Evolutionary conservation across 2,888 invertebrate genomes (phyloP).

Genomic region (Parnassius mnemosyne): DNA sequence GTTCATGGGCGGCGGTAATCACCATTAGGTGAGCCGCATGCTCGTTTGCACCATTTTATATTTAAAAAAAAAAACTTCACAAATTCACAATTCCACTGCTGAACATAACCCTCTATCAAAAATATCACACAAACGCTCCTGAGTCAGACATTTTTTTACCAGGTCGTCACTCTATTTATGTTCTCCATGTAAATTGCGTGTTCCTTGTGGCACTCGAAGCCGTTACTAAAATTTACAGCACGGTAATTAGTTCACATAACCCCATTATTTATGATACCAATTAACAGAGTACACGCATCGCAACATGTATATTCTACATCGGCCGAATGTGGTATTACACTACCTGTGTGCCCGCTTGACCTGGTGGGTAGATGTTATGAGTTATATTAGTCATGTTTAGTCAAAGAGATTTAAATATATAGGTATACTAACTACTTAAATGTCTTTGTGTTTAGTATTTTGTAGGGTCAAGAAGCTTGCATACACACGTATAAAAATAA

Average conservation of each 20-base stretch:
- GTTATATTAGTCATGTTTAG: constrained; percentile 1
- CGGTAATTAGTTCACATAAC: constrained; percentile 20
- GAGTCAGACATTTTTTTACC: too few relatives aligned
- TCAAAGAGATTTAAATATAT: too few relatives aligned
- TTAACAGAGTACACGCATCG: constrained; percentile 26
- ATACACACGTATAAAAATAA: neutral
- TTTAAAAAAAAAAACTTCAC: too few relatives aligned
- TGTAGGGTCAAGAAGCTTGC: neutral
- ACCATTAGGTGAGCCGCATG: too few relatives aligned
- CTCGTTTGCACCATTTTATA: too few relatives aligned
- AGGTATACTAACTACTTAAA: too few relatives aligned
- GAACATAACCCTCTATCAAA: too few relatives aligned
- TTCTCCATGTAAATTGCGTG: constrained; percentile 9
- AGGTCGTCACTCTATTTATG: neutral
- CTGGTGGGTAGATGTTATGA: neutral
- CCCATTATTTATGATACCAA: constrained; percentile 26
- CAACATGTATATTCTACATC: constrained; percentile 18
- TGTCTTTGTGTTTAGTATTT: too few relatives aligned
- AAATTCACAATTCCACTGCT: too few relatives aligned
- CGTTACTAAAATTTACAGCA: constrained; percentile 14
- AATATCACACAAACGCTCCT: too few relatives aligned
- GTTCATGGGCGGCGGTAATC: too few relatives aligned
- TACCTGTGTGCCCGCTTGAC: constrained; percentile 1
- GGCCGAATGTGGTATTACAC: constrained; percentile 9
- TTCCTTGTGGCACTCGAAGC: constrained; percentile 4